These are phyloP conservation scores for Tenualosa thibaudeaui DNA, from an alignment of 2,797 vertebrate genomes.

Conservation along the genomic window DNA sequence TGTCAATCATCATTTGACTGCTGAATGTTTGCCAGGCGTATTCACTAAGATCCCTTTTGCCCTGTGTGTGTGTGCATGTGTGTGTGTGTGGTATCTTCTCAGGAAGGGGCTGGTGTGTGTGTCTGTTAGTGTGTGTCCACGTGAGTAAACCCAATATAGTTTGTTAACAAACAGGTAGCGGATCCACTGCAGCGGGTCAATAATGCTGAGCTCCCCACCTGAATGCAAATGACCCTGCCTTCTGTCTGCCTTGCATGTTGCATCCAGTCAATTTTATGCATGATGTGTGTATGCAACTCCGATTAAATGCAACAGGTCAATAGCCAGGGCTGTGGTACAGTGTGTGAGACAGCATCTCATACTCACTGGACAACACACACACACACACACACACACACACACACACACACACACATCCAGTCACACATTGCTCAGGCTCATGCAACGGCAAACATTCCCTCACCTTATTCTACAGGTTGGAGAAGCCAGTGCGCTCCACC, in stretches of 20 bases:
- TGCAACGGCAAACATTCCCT: background rate
- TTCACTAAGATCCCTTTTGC: background rate
- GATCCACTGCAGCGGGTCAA: constrained; percentile 74
- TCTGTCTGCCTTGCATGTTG: constrained; percentile 56
- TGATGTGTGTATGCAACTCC: constrained; percentile 62
- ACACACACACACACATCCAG: background rate
- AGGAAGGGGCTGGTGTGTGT: background rate
- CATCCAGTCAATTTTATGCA: constrained; percentile 67
- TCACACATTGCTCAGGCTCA: background rate
- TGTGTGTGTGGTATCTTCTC: background rate
- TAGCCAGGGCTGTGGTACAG: constrained; percentile 56
- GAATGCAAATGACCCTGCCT: constrained; percentile 71
- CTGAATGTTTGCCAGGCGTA: background rate
- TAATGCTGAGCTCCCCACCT: constrained; percentile 61
- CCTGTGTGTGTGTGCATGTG: background rate
- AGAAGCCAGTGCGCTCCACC: constrained; percentile 28
- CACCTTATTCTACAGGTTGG: constrained; percentile 45
- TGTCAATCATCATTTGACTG: constrained; percentile 17
- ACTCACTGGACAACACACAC: background rate
- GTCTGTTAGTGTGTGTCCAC: constrained; percentile 65
- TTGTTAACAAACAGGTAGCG: constrained; percentile 79
- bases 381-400: background rate
- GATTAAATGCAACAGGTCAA: constrained; percentile 79
- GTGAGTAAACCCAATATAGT: constrained; percentile 76
- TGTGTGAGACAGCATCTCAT: constrained; percentile 48